A percentile compares a stretch with the other conserved stretches of the same genome.
Evolutionary conservation across 2,888 invertebrate genomes (phyloP).

Genomic region (Chaitophorus viminalis): DNA sequence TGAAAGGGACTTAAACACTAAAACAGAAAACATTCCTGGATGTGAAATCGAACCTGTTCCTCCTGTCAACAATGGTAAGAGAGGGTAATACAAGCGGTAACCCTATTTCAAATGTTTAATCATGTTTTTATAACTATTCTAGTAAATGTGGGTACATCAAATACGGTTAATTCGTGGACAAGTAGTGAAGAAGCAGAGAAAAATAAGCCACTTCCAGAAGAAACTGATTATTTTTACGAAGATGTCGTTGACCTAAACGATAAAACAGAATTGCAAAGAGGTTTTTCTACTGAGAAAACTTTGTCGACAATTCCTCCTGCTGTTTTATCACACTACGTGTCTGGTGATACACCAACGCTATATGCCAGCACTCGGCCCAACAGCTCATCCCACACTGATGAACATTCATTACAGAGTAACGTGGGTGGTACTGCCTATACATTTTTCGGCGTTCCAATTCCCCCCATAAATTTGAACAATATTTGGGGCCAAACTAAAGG

Average conservation of each 20-base stretch:
- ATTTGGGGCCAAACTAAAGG: conserved; percentile 63
- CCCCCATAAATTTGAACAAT: conserved; percentile 71
- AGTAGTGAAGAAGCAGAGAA: conserved; percentile 28
- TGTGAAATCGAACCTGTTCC: conserved; percentile 72
- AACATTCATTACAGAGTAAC: conserved; percentile 3
- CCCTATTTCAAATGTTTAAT: not conserved
- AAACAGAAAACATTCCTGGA: conserved; percentile 71
- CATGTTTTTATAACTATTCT: not conserved
- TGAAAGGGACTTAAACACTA: conserved; percentile 66
- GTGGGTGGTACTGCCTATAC: conserved; percentile 75
- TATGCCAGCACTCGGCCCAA: conserved; percentile 69
- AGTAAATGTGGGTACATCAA: conserved; percentile 40
- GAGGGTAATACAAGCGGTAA: not conserved
- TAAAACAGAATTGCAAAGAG: conserved; percentile 67
- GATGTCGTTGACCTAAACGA: conserved; percentile 83
- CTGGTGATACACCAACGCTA: conserved; percentile 73
- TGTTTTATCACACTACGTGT: conserved; percentile 68
- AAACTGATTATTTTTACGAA: conserved; percentile 85
- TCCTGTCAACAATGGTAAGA: conserved; percentile 31
- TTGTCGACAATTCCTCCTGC: conserved; percentile 64
- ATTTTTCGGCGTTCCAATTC: conserved; percentile 85
- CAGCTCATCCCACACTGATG: conserved; percentile 63
- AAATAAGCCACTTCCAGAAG: conserved; percentile 73
- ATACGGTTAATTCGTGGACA: conserved; percentile 31
- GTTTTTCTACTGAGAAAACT: conserved; percentile 56